A percentile compares a stretch with the other conserved stretches of the same genome.
These are phyloP conservation scores for Cenopis cana DNA, from an alignment of 2,888 invertebrate species.

Conservation along the genomic window DNA sequence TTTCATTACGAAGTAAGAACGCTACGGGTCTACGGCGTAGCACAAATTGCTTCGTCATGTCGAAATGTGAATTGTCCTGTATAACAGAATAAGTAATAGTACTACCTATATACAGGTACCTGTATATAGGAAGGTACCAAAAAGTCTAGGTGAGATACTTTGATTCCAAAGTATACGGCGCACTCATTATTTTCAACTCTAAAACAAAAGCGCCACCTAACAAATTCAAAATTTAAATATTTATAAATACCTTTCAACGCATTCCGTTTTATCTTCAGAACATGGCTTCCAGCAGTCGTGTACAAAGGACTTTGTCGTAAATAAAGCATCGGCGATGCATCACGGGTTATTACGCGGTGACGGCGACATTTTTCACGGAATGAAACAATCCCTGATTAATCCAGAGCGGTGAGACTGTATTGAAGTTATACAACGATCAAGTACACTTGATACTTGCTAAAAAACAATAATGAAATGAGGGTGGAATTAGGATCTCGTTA, in stretches of 20 bases:
- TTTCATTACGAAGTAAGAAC: too few species aligned
- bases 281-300: slow-evolving; percentile 6
- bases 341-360: slow-evolving; percentile 73
- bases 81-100: too few species aligned
- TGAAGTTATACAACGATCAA: slow-evolving; percentile 58
- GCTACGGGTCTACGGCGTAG: background rate
- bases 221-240: background rate
- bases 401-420: slow-evolving; percentile 71
- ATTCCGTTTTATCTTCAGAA: slow-evolving; percentile 3
- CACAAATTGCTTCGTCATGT: background rate
- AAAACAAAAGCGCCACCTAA: background rate
- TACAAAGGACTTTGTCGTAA: slow-evolving; percentile 19
- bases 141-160: too few species aligned
- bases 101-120: too few species aligned
- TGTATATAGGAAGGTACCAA: too few species aligned
- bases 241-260: background rate
- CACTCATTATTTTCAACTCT: too few species aligned
- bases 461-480: background rate
- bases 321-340: slow-evolving; percentile 63
- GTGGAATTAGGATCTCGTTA: background rate
- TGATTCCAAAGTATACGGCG: too few species aligned
- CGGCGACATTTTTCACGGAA: slow-evolving; percentile 82
- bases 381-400: slow-evolving; percentile 81
- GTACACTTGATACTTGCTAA: slow-evolving; percentile 62
- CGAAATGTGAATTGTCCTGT: background rate